A percentile compares a stretch with the other conserved stretches of the same genome.
These are phyloP conservation scores for Scolopax bukidnonensis DNA, from an alignment of 2,797 vertebrate genomes.

Conservation along the genomic window DNA sequence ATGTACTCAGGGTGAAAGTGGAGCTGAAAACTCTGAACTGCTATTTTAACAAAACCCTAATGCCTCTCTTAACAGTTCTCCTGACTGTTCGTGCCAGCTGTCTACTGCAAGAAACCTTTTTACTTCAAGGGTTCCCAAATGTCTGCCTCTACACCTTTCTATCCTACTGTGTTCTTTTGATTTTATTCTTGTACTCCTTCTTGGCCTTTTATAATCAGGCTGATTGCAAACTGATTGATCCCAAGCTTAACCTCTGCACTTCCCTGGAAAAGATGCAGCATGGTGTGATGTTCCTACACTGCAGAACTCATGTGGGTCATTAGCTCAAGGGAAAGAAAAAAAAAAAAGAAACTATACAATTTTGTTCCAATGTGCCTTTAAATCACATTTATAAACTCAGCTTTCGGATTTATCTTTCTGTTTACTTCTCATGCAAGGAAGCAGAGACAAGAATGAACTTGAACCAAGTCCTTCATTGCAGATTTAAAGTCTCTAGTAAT, in stretches of 20 bases:
- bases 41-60: not conserved
- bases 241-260: constrained; percentile 56
- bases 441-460: constrained; percentile 21
- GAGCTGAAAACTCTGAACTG: not conserved
- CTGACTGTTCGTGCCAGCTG: not conserved
- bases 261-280: not conserved
- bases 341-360: not conserved
- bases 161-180: constrained; percentile 8
- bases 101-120: not conserved
- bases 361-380: not conserved
- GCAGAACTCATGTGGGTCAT: not conserved
- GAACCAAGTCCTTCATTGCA: constrained; percentile 30
- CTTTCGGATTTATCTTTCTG: constrained; percentile 22
- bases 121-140: not conserved
- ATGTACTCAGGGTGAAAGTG: not conserved
- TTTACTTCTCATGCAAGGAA: constrained; percentile 15
- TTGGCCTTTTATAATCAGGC: constrained; percentile 46
- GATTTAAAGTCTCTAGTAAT: constrained; percentile 47
- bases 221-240: constrained; percentile 69
- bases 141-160: not conserved
- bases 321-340: not conserved
- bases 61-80: not conserved
- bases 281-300: constrained; percentile 15
- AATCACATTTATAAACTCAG: not conserved
- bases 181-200: constrained; percentile 40